Evolutionary conservation across 30 jellyfish, hydroid and myxozoan species (phyloP).

Genomic region (Mastigias papua): DNA sequence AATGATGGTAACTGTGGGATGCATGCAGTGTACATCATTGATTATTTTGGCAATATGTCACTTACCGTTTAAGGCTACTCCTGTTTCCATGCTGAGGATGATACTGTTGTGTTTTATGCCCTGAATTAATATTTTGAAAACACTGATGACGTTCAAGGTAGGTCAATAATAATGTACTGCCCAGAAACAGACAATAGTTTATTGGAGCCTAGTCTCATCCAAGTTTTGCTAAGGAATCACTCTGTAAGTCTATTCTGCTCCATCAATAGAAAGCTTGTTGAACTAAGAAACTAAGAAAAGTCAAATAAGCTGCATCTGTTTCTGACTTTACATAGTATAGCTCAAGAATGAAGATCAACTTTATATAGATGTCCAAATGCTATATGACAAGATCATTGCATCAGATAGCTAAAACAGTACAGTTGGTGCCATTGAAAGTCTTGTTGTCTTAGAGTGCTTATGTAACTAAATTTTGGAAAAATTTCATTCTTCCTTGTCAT

Average conservation of each 20-base stretch:
- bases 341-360: slow-evolving; percentile 49
- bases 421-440: slow-evolving; percentile 14
- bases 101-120: slow-evolving; percentile 67
- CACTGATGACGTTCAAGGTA: slow-evolving; percentile 7
- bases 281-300: slow-evolving; percentile 56
- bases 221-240: background rate
- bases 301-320: slow-evolving; percentile 33
- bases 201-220: slow-evolving; percentile 40
- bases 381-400: background rate
- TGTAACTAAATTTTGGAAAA: too few species aligned
- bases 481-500: too few species aligned
- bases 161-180: slow-evolving; percentile 30
- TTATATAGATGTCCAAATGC: slow-evolving; percentile 38
- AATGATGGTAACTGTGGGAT: slow-evolving; percentile 58
- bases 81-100: slow-evolving; percentile 66
- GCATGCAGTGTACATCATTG: slow-evolving; percentile 18
- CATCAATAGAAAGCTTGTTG: slow-evolving; percentile 42
- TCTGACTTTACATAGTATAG: slow-evolving; percentile 8
- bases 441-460: slow-evolving; percentile 55
- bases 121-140: slow-evolving; percentile 15
- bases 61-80: slow-evolving; percentile 9
- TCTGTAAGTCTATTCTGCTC: slow-evolving; percentile 20
- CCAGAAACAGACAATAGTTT: slow-evolving; percentile 69
- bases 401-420: slow-evolving; percentile 2
- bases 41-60: slow-evolving; percentile 6